Conservation (phyloP, 2,113 vertebrate species). For the Phyllostomus discolor region DNA sequence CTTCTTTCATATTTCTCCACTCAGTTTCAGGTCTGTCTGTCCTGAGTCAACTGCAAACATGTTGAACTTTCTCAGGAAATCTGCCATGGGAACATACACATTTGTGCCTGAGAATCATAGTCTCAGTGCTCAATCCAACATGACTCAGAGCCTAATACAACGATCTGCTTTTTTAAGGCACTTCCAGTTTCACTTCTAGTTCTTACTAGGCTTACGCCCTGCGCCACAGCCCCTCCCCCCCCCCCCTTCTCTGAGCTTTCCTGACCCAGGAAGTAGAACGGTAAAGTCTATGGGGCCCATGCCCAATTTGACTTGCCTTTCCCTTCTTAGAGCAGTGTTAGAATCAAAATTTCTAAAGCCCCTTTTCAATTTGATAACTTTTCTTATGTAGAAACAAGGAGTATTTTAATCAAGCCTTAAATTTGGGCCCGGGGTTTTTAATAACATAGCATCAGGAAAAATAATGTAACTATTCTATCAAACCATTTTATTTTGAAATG, state of each 20-base stretch:
- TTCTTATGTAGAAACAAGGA: slow-evolving; percentile 24
- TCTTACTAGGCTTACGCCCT: neutral
- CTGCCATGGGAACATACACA: neutral
- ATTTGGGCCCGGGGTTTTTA: slow-evolving; percentile 33
- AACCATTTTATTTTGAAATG: slow-evolving; percentile 25
- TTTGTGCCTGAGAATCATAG: neutral
- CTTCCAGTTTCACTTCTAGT: slow-evolving; percentile 57
- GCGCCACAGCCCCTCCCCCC: neutral
- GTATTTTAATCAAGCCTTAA: slow-evolving; percentile 6
- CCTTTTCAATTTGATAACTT: slow-evolving; percentile 18
- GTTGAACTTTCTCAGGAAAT: neutral
- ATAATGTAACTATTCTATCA: slow-evolving; percentile 19
- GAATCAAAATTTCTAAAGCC: slow-evolving; percentile 27
- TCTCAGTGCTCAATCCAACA: neutral
- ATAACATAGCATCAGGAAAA: slow-evolving; percentile 42
- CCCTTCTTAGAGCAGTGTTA: slow-evolving; percentile 16
- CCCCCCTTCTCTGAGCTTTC: neutral
- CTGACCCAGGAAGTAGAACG: slow-evolving; percentile 5
- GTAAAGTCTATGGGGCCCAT: neutral
- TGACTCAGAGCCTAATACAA: neutral
- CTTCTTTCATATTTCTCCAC: neutral
- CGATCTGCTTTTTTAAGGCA: neutral
- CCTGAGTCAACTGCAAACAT: neutral
- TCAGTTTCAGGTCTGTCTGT: neutral
- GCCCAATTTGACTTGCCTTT: neutral